These are phyloP conservation scores for Zelostemma sp. DNA, from an alignment of 1,140 invertebrate species.

Conservation along the genomic window DNA sequence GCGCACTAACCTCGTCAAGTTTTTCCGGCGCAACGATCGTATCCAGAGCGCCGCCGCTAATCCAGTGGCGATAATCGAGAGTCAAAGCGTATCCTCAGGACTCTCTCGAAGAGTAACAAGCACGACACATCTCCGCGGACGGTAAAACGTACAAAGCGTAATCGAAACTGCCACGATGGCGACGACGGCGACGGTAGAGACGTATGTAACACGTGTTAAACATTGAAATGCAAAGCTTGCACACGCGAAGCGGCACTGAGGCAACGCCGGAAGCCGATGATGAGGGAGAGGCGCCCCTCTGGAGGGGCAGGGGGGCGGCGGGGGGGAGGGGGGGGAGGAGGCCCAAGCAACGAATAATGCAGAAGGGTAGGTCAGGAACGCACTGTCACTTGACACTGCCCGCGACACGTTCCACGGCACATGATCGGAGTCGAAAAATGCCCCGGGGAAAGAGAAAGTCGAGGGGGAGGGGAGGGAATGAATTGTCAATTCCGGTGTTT, in stretches of 20 bases:
- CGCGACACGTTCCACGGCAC: conserved; percentile 32
- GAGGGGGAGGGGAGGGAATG: too few relatives aligned
- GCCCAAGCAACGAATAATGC: conserved; percentile 25
- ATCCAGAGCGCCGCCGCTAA: not conserved
- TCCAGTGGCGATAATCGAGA: conserved; percentile 1
- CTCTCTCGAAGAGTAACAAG: conserved; percentile 57
- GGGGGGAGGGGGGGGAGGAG: conserved; percentile 5
- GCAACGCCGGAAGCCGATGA: too few relatives aligned
- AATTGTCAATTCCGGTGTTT: too few relatives aligned
- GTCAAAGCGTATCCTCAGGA: conserved; percentile 46
- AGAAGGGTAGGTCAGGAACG: conserved; percentile 45
- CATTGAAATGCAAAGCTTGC: conserved; percentile 39
- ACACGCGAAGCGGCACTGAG: conserved; percentile 28
- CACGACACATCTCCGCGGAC: conserved; percentile 40
- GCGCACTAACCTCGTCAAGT: not conserved
- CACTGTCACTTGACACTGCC: conserved; percentile 46
- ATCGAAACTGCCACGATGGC: conserved; percentile 33
- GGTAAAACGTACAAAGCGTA: conserved; percentile 39
- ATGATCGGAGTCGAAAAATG: not conserved
- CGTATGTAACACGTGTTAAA: conserved; percentile 41
- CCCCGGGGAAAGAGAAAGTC: conserved; percentile 1
- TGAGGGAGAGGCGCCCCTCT: not conserved
- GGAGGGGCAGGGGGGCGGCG: not conserved
- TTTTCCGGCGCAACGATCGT: too few relatives aligned
- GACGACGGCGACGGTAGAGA: conserved; percentile 35